Percentiles rank a stretch among this genome's conserved stretches.
phyloP scores from a whole-genome alignment of 2,888 invertebrate genomes.

The Orthonevra nobilis region DNA sequence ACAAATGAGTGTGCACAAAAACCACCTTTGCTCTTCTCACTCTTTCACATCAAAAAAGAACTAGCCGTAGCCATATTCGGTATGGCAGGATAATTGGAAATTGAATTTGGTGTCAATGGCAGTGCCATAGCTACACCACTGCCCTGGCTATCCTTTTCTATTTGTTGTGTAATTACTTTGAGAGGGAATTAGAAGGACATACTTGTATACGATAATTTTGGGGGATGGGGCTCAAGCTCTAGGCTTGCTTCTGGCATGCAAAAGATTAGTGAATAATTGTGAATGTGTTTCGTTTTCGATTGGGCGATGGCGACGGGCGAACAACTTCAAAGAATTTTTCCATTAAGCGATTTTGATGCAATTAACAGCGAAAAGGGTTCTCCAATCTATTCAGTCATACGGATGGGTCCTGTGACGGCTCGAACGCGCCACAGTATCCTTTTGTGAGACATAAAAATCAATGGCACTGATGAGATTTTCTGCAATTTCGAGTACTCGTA shows the following conservation, averaged over 20 bases:
- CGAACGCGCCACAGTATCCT: background rate
- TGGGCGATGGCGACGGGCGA: slow-evolving; percentile 64
- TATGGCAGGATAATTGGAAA: slow-evolving; percentile 62
- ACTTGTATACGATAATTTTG: background rate
- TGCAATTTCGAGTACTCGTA: slow-evolving; percentile 58
- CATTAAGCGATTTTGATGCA: slow-evolving; percentile 70
- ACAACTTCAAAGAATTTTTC: slow-evolving; percentile 70
- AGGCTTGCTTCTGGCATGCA: slow-evolving; percentile 39
- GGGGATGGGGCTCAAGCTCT: background rate
- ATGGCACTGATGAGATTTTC: slow-evolving; percentile 69
- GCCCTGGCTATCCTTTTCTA: slow-evolving; percentile 4
- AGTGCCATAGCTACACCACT: slow-evolving; percentile 35
- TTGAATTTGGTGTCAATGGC: slow-evolving; percentile 68
- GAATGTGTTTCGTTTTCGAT: slow-evolving; percentile 60
- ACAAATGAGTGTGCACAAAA: slow-evolving; percentile 8
- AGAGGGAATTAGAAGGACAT: slow-evolving; percentile 39
- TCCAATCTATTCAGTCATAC: background rate
- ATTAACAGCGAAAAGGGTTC: slow-evolving; percentile 64
- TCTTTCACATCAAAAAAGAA: background rate
- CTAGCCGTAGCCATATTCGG: slow-evolving; percentile 8
- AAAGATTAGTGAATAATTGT: slow-evolving; percentile 63
- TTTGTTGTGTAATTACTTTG: slow-evolving; percentile 57
- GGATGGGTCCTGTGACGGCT: background rate
- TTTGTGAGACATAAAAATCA: slow-evolving; percentile 63
- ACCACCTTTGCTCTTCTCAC: background rate